phyloP scores from a whole-genome alignment of 1,140 invertebrate genomes.

The Tetramorium alpestre region DNA sequence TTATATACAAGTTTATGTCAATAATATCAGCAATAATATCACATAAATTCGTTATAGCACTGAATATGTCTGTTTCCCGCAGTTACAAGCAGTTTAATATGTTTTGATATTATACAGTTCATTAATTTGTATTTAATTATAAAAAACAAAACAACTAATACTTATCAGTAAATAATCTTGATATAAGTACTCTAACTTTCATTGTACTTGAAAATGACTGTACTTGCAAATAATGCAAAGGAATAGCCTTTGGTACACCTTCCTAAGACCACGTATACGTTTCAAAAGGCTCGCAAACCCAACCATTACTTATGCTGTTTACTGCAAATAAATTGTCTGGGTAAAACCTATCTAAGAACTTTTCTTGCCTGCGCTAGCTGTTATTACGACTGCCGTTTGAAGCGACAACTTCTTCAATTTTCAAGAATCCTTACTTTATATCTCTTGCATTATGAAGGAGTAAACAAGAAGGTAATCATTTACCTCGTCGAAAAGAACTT shows the following conservation, averaged over 20 bases:
- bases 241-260: not conserved
- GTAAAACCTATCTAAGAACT: constrained; percentile 30
- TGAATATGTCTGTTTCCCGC: not conserved
- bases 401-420: constrained; percentile 32
- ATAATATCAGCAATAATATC: not conserved
- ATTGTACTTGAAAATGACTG: constrained; percentile 15
- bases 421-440: constrained; percentile 12
- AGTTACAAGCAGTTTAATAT: constrained; percentile 5
- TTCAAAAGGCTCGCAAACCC: constrained; percentile 34
- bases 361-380: constrained; percentile 34
- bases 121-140: not conserved
- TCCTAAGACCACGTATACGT: constrained; percentile 7
- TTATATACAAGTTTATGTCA: not conserved
- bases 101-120: not conserved
- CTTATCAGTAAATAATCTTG: not conserved
- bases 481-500: not conserved
- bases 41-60: not conserved
- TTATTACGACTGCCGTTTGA: constrained; percentile 45
- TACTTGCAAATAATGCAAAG: constrained; percentile 6
- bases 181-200: not conserved
- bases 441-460: not conserved
- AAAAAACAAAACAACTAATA: not conserved
- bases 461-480: not conserved
- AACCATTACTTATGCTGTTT: constrained; percentile 45
- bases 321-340: constrained; percentile 53